phyloP scores from a whole-genome alignment of 2,888 invertebrate genomes.

The Heteromyza rotundicornis region DNA sequence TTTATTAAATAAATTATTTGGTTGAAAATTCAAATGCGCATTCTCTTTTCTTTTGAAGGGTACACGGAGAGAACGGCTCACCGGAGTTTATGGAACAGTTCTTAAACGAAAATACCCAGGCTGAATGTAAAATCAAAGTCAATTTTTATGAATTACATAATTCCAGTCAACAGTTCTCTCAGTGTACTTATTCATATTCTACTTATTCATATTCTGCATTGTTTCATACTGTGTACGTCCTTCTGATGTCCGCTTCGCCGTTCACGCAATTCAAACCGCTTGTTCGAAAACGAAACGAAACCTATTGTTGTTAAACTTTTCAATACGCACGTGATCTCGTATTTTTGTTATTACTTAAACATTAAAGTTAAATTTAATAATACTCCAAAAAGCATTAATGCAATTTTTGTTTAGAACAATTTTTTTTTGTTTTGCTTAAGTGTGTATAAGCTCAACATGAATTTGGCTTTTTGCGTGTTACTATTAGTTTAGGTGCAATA shows the following conservation, averaged over 20 bases:
- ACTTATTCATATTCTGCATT: no score
- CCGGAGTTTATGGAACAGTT: no score
- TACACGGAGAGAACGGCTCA: no score
- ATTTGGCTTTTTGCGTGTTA: conserved; percentile 12
- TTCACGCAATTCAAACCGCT: no score
- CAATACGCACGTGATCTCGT: conserved; percentile 1
- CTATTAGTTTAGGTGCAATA: conserved; percentile 27
- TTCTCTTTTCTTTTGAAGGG: conserved; percentile 10
- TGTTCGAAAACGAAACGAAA: no score
- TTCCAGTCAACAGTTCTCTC: no score
- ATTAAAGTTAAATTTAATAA: not conserved
- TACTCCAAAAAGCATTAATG: not conserved
- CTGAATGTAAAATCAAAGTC: no score
- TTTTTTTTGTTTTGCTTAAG: conserved; percentile 1
- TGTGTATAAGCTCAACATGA: not conserved
- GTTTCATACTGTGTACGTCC: no score
- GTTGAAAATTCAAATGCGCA: conserved; percentile 40
- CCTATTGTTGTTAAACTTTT: not conserved
- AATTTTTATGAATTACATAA: no score
- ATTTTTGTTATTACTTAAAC: not conserved
- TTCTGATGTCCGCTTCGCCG: no score
- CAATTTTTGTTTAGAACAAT: not conserved
- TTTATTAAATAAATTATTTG: conserved; percentile 33
- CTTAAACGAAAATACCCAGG: no score
- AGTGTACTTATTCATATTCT: no score